Evolutionary conservation across 2,888 invertebrate genomes (phyloP), one percentile per base, ranked within the genome.

Genomic region (Drosophila cognata): DNA sequence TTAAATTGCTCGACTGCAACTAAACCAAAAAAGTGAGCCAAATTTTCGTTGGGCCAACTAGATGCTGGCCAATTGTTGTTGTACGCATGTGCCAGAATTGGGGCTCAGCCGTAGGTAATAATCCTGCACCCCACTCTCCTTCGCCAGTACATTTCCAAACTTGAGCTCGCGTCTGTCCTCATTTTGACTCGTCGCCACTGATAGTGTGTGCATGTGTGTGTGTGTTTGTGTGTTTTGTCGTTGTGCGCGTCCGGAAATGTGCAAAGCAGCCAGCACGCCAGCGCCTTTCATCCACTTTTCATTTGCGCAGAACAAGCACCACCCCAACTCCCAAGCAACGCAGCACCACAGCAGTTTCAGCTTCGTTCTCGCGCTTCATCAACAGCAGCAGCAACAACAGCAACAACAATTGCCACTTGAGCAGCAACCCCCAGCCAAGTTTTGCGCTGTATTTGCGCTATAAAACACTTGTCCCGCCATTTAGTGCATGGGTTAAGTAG

Each of bases 211-310:
- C 55, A 43, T 50, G 61, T 62, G n/a, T 60, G 33, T 13, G 13
- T 21, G n/a, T n/a, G 5, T 10, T 1, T 10, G 52, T 77, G 56
- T 53, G 60, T 60, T 53, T 43, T 52, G 33, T 7, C 13, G 69
- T 36, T 72, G 71, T 63, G 60, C 70, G 74, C 72, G 79, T 84
- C 77, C 77, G 84, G 84, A 88, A 88, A 79, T 74, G 85, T 88
- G 85, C 79, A 84, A 78, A 81, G 79, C 72, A 82, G 66, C 48
- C 57, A 71, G 68, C 69, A 70, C 65, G 57, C 62, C 67, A 71
- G 77, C 71, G 78, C 81, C 89, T 91, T 91, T 91, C 90, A 91
- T 74, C 91, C 91, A 90, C 90, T 89, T 91, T 89, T 89, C 82
- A 88, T 86, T 82, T 88, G 87, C 90, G 79, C 84, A 84, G 78